These are phyloP conservation scores for Cynaeus angustus DNA, from an alignment of 2,888 invertebrate species.

Conservation along the genomic window DNA sequence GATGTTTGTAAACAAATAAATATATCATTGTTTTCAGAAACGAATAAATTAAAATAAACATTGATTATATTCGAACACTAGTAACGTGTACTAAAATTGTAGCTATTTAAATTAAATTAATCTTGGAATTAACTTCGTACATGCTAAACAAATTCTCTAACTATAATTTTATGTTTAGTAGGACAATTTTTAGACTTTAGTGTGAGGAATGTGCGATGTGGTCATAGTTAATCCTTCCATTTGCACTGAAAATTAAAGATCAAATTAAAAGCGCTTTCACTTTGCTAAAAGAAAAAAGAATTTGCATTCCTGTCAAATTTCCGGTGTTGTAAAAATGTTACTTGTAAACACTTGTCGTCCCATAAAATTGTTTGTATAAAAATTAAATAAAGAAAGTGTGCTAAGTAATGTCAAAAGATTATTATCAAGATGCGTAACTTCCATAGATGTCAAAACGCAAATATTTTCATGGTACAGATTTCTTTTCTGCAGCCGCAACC, in stretches of 20 bases:
- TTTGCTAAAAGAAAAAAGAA: neutral
- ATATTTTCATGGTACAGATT: conserved; percentile 12
- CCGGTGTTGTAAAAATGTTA: conserved; percentile 1
- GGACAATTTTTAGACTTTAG: too few species aligned
- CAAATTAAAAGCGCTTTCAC: neutral
- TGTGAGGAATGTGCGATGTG: too few species aligned
- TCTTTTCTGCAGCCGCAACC: conserved; percentile 11
- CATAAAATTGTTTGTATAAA: neutral
- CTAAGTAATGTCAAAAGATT: conserved; percentile 4
- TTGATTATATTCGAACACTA: too few species aligned
- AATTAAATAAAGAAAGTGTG: neutral
- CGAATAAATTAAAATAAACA: too few species aligned
- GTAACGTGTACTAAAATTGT: too few species aligned
- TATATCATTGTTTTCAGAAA: too few species aligned
- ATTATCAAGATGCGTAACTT: neutral
- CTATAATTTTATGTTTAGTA: too few species aligned
- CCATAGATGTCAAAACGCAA: conserved; percentile 13
- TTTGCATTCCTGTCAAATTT: neutral
- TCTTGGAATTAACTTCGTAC: too few species aligned
- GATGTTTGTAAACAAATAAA: too few species aligned
- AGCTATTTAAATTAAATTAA: too few species aligned
- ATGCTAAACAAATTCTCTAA: too few species aligned
- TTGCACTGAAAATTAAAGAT: neutral
- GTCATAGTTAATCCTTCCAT: neutral
- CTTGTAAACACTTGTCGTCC: neutral